Evolutionary conservation across 2,888 invertebrate species (phyloP), one percentile per base, ranked within the genome.

Genomic region (Pollenia amentaria): DNA sequence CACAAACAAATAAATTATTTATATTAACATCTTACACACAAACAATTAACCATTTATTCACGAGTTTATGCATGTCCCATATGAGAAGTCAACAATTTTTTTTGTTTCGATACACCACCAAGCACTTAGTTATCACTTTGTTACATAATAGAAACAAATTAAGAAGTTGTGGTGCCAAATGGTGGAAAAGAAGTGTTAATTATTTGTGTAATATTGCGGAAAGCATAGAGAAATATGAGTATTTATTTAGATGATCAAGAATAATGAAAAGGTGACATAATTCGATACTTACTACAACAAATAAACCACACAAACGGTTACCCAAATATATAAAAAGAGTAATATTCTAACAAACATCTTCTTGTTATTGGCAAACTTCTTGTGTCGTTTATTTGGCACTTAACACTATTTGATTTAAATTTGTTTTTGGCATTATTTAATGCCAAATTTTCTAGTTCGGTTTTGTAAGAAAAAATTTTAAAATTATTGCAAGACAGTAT

Each of bases 151-250:
- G 44, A 21, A 53, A 53, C 18, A 10, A 40, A 29, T 69, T 40
- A 40, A 40, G 14, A 53, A 44, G n/a, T 18, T 44, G 9, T 44
- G n/a, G 9, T 44, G n/a, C 21, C 42, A 55, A 72, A 57, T 72
- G 14, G 9, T 57, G n/a, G 40, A 57, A 72, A 55, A 46, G 3
- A 62, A 48, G 48, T 60, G 73, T 40, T 62, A 75, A 75, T 62
- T 57, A 57, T 72, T 29, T 69, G 14, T 72, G 11, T 69, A 11
- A 6, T 48, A 14, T 60, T 7, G 46, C 12, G 11, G 46, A 42
- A 60, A 48, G n/a, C 46, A 73, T 46, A 60, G 29, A 60, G 60
- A 12, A 55, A 55, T 65, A 65, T 48, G 48, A 87, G 65, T 73
- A 11, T 1, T n/a, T 21, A 6, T 42, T 69, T 60, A 11, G 38